Conservation (phyloP, 37 sponge, comb jelly and placozoan genomes). For the Oscarella lobularis region DNA sequence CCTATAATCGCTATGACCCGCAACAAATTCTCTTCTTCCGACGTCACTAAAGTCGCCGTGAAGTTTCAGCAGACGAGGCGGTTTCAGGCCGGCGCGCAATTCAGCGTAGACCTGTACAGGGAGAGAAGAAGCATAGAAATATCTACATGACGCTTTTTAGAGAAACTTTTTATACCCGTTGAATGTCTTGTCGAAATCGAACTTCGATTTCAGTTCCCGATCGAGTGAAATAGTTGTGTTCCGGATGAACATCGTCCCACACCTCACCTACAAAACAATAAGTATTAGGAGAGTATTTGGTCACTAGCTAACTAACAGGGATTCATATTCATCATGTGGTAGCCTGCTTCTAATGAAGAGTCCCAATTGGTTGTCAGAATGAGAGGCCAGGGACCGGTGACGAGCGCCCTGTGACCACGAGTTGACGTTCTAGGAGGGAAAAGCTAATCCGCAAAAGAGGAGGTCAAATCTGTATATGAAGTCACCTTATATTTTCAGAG, state of each 20-base stretch:
- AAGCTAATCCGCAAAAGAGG: too few relatives aligned
- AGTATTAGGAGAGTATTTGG: too few relatives aligned
- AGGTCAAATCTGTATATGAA: too few relatives aligned
- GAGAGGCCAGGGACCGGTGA: slow-evolving; percentile 1
- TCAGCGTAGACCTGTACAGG: slow-evolving; percentile 8
- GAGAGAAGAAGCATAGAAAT: not conserved
- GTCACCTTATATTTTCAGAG: too few relatives aligned
- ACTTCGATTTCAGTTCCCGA: not conserved
- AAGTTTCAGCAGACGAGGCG: not conserved
- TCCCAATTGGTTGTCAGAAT: slow-evolving; percentile 7
- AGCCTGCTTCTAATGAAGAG: not conserved
- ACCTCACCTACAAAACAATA: not conserved
- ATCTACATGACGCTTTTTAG: not conserved
- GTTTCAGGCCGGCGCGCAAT: not conserved
- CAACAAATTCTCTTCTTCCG: not conserved
- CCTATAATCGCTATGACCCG: slow-evolving; percentile 2
- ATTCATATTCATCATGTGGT: not conserved
- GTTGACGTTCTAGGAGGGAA: not conserved
- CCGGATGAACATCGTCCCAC: not conserved
- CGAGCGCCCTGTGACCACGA: not conserved
- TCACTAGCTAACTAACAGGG: too few relatives aligned
- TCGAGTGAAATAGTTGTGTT: not conserved
- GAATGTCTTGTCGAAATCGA: not conserved
- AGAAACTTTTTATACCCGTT: not conserved
- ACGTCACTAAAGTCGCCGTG: not conserved